phyloP scores from a whole-genome alignment of 2,113 vertebrate genomes.

The Agapornis roseicollis region DNA sequence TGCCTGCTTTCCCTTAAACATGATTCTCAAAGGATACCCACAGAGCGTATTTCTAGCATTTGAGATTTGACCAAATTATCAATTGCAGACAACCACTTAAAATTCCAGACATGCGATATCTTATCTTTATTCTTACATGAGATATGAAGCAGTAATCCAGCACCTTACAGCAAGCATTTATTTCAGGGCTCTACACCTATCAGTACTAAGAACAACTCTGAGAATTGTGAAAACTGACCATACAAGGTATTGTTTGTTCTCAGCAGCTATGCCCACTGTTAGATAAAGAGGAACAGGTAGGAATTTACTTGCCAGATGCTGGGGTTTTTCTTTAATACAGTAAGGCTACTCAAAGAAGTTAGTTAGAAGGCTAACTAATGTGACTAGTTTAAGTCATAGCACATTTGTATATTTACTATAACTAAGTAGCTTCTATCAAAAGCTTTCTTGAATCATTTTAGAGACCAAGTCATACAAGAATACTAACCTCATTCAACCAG shows the following conservation, averaged over 20 bases:
- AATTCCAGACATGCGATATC: background rate
- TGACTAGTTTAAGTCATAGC: background rate
- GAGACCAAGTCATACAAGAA: background rate
- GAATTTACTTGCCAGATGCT: background rate
- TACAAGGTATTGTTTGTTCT: background rate
- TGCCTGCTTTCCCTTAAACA: background rate
- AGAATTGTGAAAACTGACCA: background rate
- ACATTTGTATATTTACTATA: background rate
- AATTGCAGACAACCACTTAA: background rate
- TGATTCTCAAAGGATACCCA: background rate
- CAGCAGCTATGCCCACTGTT: background rate
- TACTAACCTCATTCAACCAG: background rate
- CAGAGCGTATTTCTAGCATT: background rate
- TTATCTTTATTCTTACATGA: background rate
- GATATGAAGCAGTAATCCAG: background rate
- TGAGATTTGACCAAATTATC: background rate
- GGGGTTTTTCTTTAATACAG: background rate
- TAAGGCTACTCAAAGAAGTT: background rate
- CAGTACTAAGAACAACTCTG: background rate
- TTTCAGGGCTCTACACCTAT: background rate
- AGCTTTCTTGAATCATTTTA: background rate
- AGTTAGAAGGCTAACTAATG: background rate
- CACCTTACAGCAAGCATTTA: background rate
- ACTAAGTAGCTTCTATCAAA: background rate
- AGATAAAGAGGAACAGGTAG: background rate